Conservation (phyloP, 2,797 vertebrate genomes). For the Epinephelus coioides region DNA sequence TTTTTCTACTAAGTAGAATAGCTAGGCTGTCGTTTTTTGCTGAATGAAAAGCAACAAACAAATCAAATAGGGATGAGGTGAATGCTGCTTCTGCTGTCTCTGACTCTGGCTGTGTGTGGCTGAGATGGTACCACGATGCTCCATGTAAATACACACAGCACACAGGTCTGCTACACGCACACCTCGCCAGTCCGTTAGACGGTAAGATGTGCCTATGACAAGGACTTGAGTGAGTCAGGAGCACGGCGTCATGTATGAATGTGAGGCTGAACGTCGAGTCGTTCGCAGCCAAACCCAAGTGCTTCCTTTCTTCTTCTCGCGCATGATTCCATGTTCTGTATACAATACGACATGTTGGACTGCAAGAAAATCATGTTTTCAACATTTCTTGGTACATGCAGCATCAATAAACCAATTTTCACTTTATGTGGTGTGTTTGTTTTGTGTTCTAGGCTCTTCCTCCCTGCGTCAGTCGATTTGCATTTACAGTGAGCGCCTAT, state of each 20-base stretch:
- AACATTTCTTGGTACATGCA: constrained; percentile 76
- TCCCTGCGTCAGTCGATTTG: not conserved
- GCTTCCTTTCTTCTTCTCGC: constrained; percentile 50
- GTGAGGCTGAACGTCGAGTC: constrained; percentile 43
- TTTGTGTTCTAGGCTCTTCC: not conserved
- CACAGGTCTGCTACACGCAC: constrained; percentile 43
- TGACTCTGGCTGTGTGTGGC: constrained; percentile 45
- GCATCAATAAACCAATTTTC: constrained; percentile 85
- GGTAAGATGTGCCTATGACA: constrained; percentile 48
- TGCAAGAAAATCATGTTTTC: constrained; percentile 55
- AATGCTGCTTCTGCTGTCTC: constrained; percentile 63
- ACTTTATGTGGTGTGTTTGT: constrained; percentile 32
- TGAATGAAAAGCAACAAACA: constrained; percentile 70
- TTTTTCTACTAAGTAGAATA: constrained; percentile 94
- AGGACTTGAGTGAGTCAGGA: constrained; percentile 45
- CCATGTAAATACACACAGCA: constrained; percentile 46
- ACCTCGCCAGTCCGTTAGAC: constrained; percentile 29
- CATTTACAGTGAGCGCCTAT: not conserved
- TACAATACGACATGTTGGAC: constrained; percentile 60
- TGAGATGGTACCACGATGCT: constrained; percentile 52
- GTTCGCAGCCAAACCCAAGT: constrained; percentile 40
- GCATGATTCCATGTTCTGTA: constrained; percentile 54
- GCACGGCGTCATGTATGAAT: constrained; percentile 41
- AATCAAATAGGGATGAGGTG: constrained; percentile 49
- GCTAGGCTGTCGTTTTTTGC: constrained; percentile 80